Percentiles rank a stretch among this genome's conserved stretches.
These are phyloP conservation scores for Xylota sylvarum DNA, from an alignment of 2,888 invertebrate genomes.

Conservation along the genomic window DNA sequence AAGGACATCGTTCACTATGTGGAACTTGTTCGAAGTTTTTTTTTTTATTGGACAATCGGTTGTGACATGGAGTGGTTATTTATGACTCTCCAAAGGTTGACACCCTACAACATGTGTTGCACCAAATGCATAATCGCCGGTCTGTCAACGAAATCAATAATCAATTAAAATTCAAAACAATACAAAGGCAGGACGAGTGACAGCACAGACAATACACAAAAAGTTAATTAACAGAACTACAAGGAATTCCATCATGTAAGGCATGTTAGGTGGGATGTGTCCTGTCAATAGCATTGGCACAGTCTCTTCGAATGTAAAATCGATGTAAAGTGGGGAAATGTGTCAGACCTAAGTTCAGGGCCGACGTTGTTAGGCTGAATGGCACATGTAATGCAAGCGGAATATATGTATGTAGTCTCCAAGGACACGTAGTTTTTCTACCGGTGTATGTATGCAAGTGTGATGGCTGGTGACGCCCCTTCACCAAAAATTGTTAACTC, in stretches of 20 bases:
- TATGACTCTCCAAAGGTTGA: slow-evolving; percentile 25
- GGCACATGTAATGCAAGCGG: slow-evolving; percentile 48
- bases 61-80: slow-evolving; percentile 22
- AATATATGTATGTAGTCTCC: slow-evolving; percentile 54
- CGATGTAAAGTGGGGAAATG: neutral
- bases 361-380: slow-evolving; percentile 48
- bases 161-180: slow-evolving; percentile 33
- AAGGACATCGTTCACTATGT: slow-evolving; percentile 47
- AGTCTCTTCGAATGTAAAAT: neutral
- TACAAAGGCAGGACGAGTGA: neutral
- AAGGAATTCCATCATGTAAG: slow-evolving; percentile 11
- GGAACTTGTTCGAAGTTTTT: slow-evolving; percentile 20
- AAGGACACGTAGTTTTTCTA: slow-evolving; percentile 34
- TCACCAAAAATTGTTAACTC: too few relatives aligned
- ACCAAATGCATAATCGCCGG: slow-evolving; percentile 9
- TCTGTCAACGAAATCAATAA: slow-evolving; percentile 44
- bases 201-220: neutral
- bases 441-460: slow-evolving; percentile 8
- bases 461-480: neutral
- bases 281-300: slow-evolving; percentile 16
- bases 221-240: slow-evolving; percentile 36
- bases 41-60: neutral
- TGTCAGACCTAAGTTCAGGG: slow-evolving; percentile 55
- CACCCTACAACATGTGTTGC: slow-evolving; percentile 39
- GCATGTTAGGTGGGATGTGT: neutral